Evolutionary conservation across 2,797 vertebrate species (phyloP), one percentile per base, ranked within the genome.

Genomic region (Paramormyrops hopkinsi): DNA sequence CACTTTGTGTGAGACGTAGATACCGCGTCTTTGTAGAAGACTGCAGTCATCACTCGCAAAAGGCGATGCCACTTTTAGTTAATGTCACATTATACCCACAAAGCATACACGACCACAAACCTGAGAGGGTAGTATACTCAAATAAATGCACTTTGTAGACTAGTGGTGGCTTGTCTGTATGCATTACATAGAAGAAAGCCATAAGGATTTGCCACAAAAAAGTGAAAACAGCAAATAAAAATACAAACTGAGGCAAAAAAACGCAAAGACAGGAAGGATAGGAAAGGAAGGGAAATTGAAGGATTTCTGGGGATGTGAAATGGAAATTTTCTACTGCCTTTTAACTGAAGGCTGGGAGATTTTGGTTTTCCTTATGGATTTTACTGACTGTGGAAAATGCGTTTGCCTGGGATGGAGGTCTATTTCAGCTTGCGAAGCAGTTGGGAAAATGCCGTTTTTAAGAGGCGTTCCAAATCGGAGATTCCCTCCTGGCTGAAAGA

Each of bases 91-190:
- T 85, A 51, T 51, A 17, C 83, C n/a, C 48, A 51, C 44, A 50
- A 51, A 85, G 44, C 41, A 22, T 14, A n/a, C 41, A 46, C 1
- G 0, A 12, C 19, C 4, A 48, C 44, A 22, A 46, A 83, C 3
- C 19, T 53, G 29, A 22, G 41, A 46, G 76, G 19, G 9, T n/a
- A 22, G 17, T 79, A 2, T 3, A 46, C 6, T 82, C 29, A 76
- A 37, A 82, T 46, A 82, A 82, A 22, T 82, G 76, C 76, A 82
- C 76, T 82, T 82, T 79, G 73, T 82, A 82, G 37, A 82, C 76
- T 82, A 3, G 41, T 11, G 41, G 76, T 46, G 41, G 41, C 37
- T 46, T 82, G 76, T 46, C 76, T 22, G 19, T 46, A 46, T 82
- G 76, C 41, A 44, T 82, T 46, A 46, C 41, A 11, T n/a, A 22